Conservation (phyloP, 2,888 invertebrate genomes). For the Rutpela maculata region DNA sequence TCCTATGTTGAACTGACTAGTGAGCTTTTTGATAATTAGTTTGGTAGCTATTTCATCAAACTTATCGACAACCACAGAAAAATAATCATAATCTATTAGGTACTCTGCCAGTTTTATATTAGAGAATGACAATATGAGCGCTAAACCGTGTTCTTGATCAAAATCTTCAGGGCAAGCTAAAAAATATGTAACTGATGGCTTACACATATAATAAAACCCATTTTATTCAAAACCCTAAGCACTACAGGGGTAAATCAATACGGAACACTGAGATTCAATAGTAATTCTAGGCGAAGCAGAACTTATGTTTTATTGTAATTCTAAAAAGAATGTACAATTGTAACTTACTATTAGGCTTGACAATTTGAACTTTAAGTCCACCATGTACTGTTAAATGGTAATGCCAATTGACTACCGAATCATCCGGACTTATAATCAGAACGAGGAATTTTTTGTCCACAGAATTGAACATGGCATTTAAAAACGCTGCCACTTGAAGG, state of each 20-base stretch:
- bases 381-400: constrained; percentile 62
- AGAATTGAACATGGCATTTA: constrained; percentile 58
- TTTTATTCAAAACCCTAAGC: background rate
- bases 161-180: constrained; percentile 53
- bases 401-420: constrained; percentile 62
- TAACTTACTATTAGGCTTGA: constrained; percentile 59
- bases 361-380: constrained; percentile 56
- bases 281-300: too few relatives aligned
- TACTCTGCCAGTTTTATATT: constrained; percentile 61
- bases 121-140: constrained; percentile 60
- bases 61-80: constrained; percentile 64
- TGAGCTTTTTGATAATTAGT: constrained; percentile 60
- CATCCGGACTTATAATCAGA: constrained; percentile 62
- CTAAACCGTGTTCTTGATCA: constrained; percentile 49
- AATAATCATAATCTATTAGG: constrained; percentile 60
- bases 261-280: too few relatives aligned
- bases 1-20: constrained; percentile 67
- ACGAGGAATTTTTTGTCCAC: constrained; percentile 53
- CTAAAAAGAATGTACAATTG: background rate
- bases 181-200: constrained; percentile 20
- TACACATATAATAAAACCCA: background rate
- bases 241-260: too few relatives aligned
- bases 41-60: constrained; percentile 66
- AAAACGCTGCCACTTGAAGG: constrained; percentile 64
- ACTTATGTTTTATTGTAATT: background rate